Evolutionary conservation across 1,140 invertebrate species (phyloP).

Genomic region (Drosophila albomicans): DNA sequence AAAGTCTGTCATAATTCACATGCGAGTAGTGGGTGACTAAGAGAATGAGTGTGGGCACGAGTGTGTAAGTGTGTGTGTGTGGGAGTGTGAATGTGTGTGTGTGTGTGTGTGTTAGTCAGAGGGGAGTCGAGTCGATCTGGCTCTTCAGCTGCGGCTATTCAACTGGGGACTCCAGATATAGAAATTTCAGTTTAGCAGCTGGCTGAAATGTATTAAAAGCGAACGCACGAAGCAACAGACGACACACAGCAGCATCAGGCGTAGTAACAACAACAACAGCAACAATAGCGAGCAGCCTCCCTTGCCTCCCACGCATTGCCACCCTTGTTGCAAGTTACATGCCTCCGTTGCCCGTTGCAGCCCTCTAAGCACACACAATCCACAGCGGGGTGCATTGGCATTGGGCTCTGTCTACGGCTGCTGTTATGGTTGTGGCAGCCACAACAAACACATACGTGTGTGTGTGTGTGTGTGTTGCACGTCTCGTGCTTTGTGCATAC

Average conservation of each 20-base stretch:
- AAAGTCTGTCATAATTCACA: slow-evolving; percentile 83
- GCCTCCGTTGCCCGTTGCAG: not conserved
- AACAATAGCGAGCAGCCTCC: slow-evolving; percentile 29
- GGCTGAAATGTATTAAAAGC: slow-evolving; percentile 79
- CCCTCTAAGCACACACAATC: slow-evolving; percentile 34
- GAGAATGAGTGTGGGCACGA: not conserved
- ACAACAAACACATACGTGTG: slow-evolving; percentile 11
- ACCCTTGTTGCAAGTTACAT: slow-evolving; percentile 17
- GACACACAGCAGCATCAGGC: slow-evolving; percentile 1
- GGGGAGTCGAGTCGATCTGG: too few species aligned
- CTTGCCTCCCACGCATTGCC: slow-evolving; percentile 8
- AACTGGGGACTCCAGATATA: slow-evolving; percentile 47
- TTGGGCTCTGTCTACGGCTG: slow-evolving; percentile 37
- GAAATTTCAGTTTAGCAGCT: slow-evolving; percentile 74
- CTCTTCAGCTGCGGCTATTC: not conserved
- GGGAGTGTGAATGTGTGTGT: not conserved
- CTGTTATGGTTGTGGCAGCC: slow-evolving; percentile 13
- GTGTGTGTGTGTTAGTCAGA: not conserved
- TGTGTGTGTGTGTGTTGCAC: slow-evolving; percentile 28
- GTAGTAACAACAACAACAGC: slow-evolving; percentile 23
- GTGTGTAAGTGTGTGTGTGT: not conserved
- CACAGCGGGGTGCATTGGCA: slow-evolving; percentile 63
- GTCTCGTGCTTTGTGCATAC: slow-evolving; percentile 60
- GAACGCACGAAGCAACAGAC: slow-evolving; percentile 65
- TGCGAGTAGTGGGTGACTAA: slow-evolving; percentile 37